phyloP scores from a whole-genome alignment of 2,113 vertebrate genomes.

The Cisticola juncidis region DNA sequence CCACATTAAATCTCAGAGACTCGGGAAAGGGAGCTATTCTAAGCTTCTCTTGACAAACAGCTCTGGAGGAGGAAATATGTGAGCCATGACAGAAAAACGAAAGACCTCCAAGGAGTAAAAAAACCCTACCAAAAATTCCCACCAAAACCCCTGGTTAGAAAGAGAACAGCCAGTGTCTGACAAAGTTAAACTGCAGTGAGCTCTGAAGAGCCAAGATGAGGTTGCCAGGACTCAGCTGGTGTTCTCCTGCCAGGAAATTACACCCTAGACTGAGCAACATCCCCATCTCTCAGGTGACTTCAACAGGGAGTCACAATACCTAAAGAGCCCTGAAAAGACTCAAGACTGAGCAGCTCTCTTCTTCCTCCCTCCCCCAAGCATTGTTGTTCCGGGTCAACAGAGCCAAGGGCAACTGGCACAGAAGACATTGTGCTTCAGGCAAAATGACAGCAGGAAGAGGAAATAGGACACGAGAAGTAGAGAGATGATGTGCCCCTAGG shows the following conservation, averaged over 20 bases:
- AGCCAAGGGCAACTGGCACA: slow-evolving; percentile 39
- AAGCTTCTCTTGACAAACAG: slow-evolving; percentile 32
- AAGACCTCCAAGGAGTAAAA: neutral
- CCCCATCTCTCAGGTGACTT: neutral
- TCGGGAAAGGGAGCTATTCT: neutral
- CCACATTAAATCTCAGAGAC: slow-evolving; percentile 9
- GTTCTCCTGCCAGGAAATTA: neutral
- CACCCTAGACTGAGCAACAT: neutral
- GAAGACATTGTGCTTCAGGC: slow-evolving; percentile 40
- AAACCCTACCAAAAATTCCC: neutral
- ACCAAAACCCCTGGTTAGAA: neutral
- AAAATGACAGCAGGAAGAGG: slow-evolving; percentile 51
- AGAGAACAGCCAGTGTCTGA: neutral
- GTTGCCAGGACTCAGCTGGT: neutral
- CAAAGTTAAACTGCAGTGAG: neutral
- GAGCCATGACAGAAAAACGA: neutral
- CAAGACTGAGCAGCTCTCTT: neutral
- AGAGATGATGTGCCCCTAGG: slow-evolving; percentile 5
- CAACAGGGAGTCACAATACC: neutral
- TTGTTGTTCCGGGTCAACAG: slow-evolving; percentile 45
- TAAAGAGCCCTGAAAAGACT: neutral
- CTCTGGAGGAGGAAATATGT: neutral
- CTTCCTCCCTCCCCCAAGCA: neutral
- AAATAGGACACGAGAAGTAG: neutral
- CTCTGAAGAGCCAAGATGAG: neutral